Conservation (phyloP, 2,888 invertebrate genomes). For the Agrochola circellaris region DNA sequence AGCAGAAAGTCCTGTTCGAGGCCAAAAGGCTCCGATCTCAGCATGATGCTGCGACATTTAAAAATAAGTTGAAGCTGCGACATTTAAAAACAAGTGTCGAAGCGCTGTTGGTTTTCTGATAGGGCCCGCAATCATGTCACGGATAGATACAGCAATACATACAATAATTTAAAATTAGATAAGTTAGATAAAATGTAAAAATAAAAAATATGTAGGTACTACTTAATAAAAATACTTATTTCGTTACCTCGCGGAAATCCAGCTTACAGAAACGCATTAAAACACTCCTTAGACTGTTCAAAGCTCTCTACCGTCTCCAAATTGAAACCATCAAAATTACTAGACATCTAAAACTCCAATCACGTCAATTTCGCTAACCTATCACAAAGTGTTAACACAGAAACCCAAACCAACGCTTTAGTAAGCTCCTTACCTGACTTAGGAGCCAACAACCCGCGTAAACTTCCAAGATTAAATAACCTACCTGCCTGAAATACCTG, state of each 20-base stretch:
- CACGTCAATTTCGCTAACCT: constrained; percentile 35
- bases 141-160: no score
- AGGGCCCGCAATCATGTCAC: no score
- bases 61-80: no score
- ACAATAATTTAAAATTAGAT: no score
- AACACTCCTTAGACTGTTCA: neutral
- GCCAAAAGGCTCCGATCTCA: no score
- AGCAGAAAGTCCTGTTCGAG: no score
- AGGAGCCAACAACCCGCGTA: constrained; percentile 39
- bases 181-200: no score
- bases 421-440: constrained; percentile 53
- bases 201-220: no score
- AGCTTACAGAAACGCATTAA: neutral
- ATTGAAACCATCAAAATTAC: constrained; percentile 27
- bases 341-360: constrained; percentile 9
- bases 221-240: neutral
- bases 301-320: neutral
- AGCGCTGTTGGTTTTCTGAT: no score
- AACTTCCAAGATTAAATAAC: constrained; percentile 48
- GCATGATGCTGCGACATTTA: no score
- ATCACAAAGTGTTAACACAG: constrained; percentile 37
- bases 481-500: constrained; percentile 30
- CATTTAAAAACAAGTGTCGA: no score
- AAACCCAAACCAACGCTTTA: constrained; percentile 26
- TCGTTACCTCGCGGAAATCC: neutral